Base-by-base conservation (phyloP, 2,888 invertebrate genomes). In the Pristionchus exspectatus region DNA sequence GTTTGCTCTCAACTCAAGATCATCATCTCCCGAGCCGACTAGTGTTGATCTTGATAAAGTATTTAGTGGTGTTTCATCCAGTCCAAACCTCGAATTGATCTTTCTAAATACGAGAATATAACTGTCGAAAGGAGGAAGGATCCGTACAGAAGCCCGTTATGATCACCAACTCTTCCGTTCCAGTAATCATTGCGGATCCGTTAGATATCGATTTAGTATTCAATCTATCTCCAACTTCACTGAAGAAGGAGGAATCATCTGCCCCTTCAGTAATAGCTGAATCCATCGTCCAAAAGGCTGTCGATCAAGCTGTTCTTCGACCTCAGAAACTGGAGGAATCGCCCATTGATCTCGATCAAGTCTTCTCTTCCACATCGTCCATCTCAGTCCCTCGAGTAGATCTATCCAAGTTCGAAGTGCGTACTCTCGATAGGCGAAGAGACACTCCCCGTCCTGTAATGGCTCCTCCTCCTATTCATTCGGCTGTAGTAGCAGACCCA, bases 321-420 rank as follows among this genome's bases (percentile, higher is more conserved):
- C n/a, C 50, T 21, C 21, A 83, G 83, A 83, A 54, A 24, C 5
- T 81, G 10, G 81, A 77, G 21, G 16, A 50, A 27, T 50, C 66
- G 0, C 18, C 24, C 27, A 54, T 88, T n/a, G 74, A 88, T 24
- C 16, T 88, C 3, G 87, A 88, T 30, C 21, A 74, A 44, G 38
- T 74, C 27, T 74, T 88, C 56, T 21, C 87, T 54, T 21, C n/a
- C 5, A 3, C 87, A 0, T 88, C 74, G 10, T 21, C 66, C 24
- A 14, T n/a, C 50, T 69, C 87, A 0, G 5, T 24, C 5, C 87
- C 87, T 30, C 44, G 69, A 10, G 87, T 87, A 10, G 87, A 87
- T 27, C 66, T 87, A 2, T 87, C 87, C 69, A 87, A 87, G 69
- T 87, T 69, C 69, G 87, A 87, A 27, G 16, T 44, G 24, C 66